phyloP scores from a whole-genome alignment of 1,140 invertebrate genomes.

The Conopomorpha cramerella region DNA sequence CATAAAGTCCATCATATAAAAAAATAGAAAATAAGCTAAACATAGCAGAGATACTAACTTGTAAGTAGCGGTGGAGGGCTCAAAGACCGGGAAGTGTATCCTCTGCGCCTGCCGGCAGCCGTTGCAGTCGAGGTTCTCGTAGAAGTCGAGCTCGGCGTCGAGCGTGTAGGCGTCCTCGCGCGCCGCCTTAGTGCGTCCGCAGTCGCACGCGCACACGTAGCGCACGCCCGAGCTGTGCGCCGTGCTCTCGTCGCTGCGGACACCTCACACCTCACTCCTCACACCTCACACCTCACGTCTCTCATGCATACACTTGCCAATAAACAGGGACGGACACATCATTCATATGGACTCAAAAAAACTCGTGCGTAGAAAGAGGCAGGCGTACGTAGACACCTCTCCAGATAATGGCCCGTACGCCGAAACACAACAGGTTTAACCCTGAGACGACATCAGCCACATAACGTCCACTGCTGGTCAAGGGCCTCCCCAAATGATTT shows the following conservation, averaged over 20 bases:
- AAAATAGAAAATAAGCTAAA: slow-evolving; percentile 1
- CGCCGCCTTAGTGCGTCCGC: slow-evolving; percentile 80
- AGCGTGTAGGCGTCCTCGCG: slow-evolving; percentile 90
- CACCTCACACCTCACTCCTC: too few species aligned
- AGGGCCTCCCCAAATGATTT: too few species aligned
- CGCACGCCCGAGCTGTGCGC: slow-evolving; percentile 80
- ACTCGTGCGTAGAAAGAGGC: neutral
- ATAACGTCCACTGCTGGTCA: too few species aligned
- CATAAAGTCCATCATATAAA: too few species aligned
- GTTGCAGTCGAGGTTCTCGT: slow-evolving; percentile 75
- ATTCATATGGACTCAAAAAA: slow-evolving; percentile 1
- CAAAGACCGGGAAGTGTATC: slow-evolving; percentile 82
- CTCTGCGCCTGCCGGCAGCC: slow-evolving; percentile 66
- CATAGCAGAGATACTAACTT: slow-evolving; percentile 22
- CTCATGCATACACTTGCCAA: too few species aligned
- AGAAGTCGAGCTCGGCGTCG: slow-evolving; percentile 88
- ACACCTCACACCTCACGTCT: too few species aligned
- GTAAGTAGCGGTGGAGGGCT: slow-evolving; percentile 75
- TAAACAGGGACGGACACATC: slow-evolving; percentile 2
- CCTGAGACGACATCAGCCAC: too few species aligned
- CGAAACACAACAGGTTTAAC: too few species aligned
- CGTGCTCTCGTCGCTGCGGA: slow-evolving; percentile 42
- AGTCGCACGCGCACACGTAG: slow-evolving; percentile 87
- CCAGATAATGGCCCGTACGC: too few species aligned
- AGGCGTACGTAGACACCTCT: neutral